phyloP scores from a whole-genome alignment of 2,888 invertebrate species.

The Auanema freiburgensis region DNA sequence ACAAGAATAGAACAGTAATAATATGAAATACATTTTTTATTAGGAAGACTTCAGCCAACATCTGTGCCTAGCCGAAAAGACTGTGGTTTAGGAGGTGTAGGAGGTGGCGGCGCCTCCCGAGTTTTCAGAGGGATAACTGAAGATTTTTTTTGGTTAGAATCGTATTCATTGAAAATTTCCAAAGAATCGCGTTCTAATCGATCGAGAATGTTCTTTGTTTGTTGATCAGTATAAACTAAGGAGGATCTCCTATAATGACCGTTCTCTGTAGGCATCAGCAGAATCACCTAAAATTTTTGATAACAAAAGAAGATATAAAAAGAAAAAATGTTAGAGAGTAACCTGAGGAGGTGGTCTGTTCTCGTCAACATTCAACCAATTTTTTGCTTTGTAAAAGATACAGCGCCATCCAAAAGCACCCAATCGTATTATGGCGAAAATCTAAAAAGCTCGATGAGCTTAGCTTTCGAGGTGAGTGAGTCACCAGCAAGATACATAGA shows the following conservation, averaged over 20 bases:
- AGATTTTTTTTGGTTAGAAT: not conserved
- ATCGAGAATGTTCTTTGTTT: conserved; percentile 37
- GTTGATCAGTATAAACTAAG: conserved; percentile 33
- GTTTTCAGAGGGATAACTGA: no score
- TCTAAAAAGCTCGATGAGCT: conserved; percentile 14
- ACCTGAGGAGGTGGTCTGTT: conserved; percentile 38
- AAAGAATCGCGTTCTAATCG: conserved; percentile 33
- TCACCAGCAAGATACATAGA: conserved; percentile 33
- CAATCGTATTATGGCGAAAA: conserved; percentile 33
- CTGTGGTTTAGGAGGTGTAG: no score
- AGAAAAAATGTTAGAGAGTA: not conserved
- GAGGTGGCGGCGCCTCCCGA: no score
- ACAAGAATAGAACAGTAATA: no score
- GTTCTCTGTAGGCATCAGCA: conserved; percentile 47
- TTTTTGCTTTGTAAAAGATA: conserved; percentile 36
- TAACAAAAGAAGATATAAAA: not conserved
- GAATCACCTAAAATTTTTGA: conserved; percentile 35
- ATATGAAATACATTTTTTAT: no score
- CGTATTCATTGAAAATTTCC: conserved; percentile 34
- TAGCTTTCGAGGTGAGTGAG: not conserved
- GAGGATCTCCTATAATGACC: conserved; percentile 35
- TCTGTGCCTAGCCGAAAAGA: no score
- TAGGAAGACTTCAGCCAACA: no score
- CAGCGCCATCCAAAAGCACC: conserved; percentile 41
- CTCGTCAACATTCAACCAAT: conserved; percentile 39